Evolutionary conservation across 2,113 vertebrate species (phyloP).

Genomic region (Chauna torquata): DNA sequence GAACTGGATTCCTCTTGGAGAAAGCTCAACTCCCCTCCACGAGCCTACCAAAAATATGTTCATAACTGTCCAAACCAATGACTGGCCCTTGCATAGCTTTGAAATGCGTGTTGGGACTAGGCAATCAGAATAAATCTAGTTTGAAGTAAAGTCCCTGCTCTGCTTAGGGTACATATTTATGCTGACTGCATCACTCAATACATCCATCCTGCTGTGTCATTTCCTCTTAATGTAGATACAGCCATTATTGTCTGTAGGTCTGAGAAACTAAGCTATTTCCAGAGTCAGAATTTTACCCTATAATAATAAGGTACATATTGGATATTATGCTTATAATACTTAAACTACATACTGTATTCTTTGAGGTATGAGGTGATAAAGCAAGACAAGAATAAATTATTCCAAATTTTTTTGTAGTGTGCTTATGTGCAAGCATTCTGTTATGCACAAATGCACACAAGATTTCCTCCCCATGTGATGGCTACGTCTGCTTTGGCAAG

Average conservation of each 20-base stretch:
- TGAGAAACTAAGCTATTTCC: neutral
- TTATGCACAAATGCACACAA: neutral
- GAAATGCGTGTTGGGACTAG: rapidly evolving
- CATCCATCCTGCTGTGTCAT: neutral
- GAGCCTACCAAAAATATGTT: neutral
- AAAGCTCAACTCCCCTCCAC: neutral
- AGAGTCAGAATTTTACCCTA: neutral
- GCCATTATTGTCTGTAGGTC: neutral
- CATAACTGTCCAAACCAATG: neutral
- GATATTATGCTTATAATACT: neutral
- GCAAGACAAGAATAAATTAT: neutral
- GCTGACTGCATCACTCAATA: neutral
- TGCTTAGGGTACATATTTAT: neutral
- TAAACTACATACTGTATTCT: neutral
- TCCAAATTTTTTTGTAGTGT: neutral
- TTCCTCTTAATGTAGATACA: neutral
- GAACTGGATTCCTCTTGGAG: neutral
- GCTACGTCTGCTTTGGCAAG: neutral
- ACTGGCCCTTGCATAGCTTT: neutral
- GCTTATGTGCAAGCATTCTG: neutral
- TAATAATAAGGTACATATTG: neutral
- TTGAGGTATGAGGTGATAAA: neutral
- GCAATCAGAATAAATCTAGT: neutral
- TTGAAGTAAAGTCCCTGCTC: neutral
- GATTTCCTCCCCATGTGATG: neutral